A percentile compares a stretch with the other conserved stretches of the same genome.
These are phyloP conservation scores for Varanus komodoensis DNA, from an alignment of 2,113 vertebrate species.

Conservation along the genomic window DNA sequence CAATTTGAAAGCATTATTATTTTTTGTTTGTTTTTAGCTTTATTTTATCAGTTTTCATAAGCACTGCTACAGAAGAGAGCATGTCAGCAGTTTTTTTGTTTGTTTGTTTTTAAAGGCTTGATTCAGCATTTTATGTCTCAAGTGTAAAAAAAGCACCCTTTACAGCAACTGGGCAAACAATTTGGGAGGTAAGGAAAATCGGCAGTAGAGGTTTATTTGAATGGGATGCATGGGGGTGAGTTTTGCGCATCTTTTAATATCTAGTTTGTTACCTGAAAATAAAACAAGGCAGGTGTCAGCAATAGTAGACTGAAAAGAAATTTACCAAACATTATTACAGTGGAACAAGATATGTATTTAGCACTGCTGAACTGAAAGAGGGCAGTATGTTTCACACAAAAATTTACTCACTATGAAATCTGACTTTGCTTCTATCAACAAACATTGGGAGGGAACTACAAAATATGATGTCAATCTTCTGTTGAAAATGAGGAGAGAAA, in stretches of 20 bases:
- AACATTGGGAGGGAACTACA: background rate
- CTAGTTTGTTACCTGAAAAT: slow-evolving; percentile 45
- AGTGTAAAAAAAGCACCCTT: slow-evolving; percentile 55
- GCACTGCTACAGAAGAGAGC: slow-evolving; percentile 45
- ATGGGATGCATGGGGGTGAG: slow-evolving; percentile 57
- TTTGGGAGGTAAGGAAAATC: slow-evolving; percentile 52
- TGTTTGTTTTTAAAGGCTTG: slow-evolving; percentile 47
- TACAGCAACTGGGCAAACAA: slow-evolving; percentile 54
- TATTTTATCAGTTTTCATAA: slow-evolving; percentile 51
- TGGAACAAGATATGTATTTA: background rate
- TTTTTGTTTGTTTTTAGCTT: slow-evolving; percentile 44
- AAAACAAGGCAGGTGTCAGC: slow-evolving; percentile 39
- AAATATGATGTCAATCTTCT: background rate
- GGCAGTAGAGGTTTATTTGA: slow-evolving; percentile 13
- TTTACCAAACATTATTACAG: slow-evolving; percentile 3
- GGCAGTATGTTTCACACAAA: background rate
- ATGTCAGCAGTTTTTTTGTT: slow-evolving; percentile 35
- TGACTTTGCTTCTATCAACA: background rate
- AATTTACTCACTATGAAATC: background rate
- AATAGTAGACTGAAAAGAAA: background rate
- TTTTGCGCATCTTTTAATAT: slow-evolving; percentile 51
- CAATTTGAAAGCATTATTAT: slow-evolving; percentile 63
- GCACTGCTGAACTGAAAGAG: background rate
- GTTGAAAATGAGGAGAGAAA: background rate
- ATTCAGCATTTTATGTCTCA: slow-evolving; percentile 65